These are phyloP conservation scores for Heliconius charithonia DNA, from an alignment of 2,888 invertebrate species.

Conservation along the genomic window DNA sequence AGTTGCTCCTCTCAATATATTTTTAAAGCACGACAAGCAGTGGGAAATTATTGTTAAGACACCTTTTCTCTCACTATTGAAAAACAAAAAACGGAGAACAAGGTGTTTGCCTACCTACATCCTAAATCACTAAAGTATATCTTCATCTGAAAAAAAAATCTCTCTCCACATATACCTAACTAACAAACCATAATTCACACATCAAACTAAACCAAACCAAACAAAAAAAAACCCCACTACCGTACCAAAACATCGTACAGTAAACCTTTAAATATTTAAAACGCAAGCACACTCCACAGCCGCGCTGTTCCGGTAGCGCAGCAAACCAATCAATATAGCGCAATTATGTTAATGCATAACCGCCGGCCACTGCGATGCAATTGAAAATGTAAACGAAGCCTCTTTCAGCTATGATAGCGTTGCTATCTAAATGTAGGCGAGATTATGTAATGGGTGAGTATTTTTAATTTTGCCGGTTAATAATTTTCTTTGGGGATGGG, in stretches of 20 bases:
- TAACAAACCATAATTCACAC: too few relatives aligned
- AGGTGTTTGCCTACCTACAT: too few relatives aligned
- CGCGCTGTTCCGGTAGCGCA: slow-evolving; percentile 54
- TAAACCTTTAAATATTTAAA: slow-evolving; percentile 45
- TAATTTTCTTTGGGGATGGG: background rate
- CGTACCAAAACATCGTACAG: slow-evolving; percentile 23
- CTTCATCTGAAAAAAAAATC: too few relatives aligned
- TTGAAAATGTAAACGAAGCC: slow-evolving; percentile 75
- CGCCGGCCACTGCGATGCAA: slow-evolving; percentile 67
- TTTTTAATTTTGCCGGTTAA: background rate
- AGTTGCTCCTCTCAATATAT: too few relatives aligned
- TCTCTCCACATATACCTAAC: too few relatives aligned
- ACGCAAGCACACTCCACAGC: slow-evolving; percentile 50
- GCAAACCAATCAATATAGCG: slow-evolving; percentile 78
- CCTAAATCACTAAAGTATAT: too few relatives aligned
- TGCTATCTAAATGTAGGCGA: slow-evolving; percentile 28
- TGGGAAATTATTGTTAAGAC: too few relatives aligned
- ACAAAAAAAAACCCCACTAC: background rate
- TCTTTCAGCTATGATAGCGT: slow-evolving; percentile 60
- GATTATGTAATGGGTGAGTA: slow-evolving; percentile 15
- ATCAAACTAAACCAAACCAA: background rate
- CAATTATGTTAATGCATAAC: slow-evolving; percentile 81
- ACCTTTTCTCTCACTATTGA: too few relatives aligned
- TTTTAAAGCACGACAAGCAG: too few relatives aligned
- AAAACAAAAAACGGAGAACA: too few relatives aligned